A percentile compares a stretch with the other conserved stretches of the same genome.
These are phyloP conservation scores for Phaetusa simplex DNA, from an alignment of 2,113 vertebrate species.

Conservation along the genomic window DNA sequence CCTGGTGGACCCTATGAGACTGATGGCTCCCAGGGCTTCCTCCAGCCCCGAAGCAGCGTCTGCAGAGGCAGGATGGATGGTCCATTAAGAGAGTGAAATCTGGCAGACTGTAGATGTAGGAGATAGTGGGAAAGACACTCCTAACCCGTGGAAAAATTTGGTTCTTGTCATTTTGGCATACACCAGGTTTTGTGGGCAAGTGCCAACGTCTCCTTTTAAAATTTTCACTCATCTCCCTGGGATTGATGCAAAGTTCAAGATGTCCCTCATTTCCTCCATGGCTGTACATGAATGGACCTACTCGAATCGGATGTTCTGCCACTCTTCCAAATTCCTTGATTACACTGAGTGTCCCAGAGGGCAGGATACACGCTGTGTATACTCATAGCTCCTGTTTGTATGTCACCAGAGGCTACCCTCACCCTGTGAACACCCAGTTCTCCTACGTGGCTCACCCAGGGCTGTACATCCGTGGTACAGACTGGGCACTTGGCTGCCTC, in stretches of 20 bases:
- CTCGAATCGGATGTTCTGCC: background rate
- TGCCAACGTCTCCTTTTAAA: background rate
- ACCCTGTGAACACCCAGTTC: background rate
- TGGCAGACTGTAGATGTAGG: background rate
- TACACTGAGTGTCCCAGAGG: background rate
- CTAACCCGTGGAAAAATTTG: background rate
- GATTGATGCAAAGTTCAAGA: background rate
- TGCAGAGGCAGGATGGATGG: background rate
- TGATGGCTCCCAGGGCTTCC: background rate
- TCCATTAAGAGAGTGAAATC: background rate
- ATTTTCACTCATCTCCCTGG: background rate
- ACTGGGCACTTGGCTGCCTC: background rate
- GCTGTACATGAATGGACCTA: background rate
- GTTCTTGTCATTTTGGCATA: background rate
- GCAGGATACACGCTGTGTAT: background rate
- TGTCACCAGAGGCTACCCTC: background rate
- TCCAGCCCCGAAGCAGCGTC: background rate
- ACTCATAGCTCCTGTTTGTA: background rate
- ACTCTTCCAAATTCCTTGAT: background rate
- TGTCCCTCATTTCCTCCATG: background rate
- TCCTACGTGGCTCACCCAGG: background rate
- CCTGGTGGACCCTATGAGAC: background rate
- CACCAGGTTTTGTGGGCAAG: background rate
- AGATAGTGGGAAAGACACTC: background rate
- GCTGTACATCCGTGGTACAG: fast-evolving